Percentiles rank a stretch among this genome's conserved stretches.
These are phyloP conservation scores for Diadophis punctatus DNA, from an alignment of 2,113 vertebrate species.

Conservation along the genomic window DNA sequence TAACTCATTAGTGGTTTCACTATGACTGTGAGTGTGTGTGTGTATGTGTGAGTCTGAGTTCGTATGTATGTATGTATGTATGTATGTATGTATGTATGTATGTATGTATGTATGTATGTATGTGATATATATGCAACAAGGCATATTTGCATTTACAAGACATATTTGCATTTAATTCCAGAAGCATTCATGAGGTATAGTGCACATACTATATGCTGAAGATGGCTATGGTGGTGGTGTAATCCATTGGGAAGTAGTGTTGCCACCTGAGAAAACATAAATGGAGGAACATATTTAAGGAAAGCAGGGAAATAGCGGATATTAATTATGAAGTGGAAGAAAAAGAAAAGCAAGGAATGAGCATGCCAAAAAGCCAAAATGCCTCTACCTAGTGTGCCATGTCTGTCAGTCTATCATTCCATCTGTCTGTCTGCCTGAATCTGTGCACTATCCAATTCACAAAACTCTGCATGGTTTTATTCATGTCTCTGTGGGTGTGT, in stretches of 20 bases:
- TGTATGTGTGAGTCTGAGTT: neutral
- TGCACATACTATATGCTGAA: slow-evolving; percentile 31
- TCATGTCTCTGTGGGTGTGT: no score
- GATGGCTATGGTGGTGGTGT: slow-evolving; percentile 47
- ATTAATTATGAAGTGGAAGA: neutral
- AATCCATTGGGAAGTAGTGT: slow-evolving; percentile 49
- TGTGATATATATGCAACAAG: neutral
- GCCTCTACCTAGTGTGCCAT: neutral
- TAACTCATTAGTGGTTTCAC: neutral
- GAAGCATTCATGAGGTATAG: slow-evolving; percentile 34
- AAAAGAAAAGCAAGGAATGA: slow-evolving; percentile 21
- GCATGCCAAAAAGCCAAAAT: neutral
- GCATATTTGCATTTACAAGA: neutral
- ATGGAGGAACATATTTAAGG: slow-evolving; percentile 46
- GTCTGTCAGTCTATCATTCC: neutral
- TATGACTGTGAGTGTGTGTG: neutral
- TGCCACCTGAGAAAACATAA: slow-evolving; percentile 58
- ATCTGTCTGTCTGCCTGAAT: neutral
- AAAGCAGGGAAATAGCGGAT: slow-evolving; percentile 35
- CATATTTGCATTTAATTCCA: slow-evolving; percentile 18
- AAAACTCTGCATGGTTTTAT: neutral
- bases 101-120: neutral
- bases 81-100: neutral
- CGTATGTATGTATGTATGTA: neutral
- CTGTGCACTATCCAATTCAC: neutral